These are phyloP conservation scores for Morpho deidamia DNA, from an alignment of 2,888 invertebrate species.

Conservation along the genomic window DNA sequence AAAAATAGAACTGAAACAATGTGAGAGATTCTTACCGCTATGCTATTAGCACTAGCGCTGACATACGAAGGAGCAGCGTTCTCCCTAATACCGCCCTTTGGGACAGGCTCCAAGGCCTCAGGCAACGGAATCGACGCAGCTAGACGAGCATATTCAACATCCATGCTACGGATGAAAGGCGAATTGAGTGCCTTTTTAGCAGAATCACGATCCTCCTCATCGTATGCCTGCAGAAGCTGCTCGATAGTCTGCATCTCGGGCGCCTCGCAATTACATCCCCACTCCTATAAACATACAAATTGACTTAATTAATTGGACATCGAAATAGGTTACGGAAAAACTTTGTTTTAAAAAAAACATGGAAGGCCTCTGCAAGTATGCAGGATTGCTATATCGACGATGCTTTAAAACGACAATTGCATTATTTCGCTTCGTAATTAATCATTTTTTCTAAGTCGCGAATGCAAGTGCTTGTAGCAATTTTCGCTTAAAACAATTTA, in stretches of 20 bases:
- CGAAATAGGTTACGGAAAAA: not conserved
- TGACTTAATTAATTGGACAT: not conserved
- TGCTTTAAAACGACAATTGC: too few species aligned
- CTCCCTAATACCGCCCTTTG: slow-evolving; percentile 80
- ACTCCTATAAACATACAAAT: slow-evolving; percentile 63
- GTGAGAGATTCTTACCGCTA: slow-evolving; percentile 3
- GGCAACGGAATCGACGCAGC: slow-evolving; percentile 51
- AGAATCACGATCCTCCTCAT: slow-evolving; percentile 91
- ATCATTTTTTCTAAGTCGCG: too few species aligned
- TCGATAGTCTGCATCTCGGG: slow-evolving; percentile 89
- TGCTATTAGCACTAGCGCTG: slow-evolving; percentile 33
- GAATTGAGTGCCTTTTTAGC: slow-evolving; percentile 85
- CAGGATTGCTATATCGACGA: too few species aligned
- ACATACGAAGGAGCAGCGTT: slow-evolving; percentile 85
- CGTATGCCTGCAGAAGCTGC: slow-evolving; percentile 87
- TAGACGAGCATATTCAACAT: slow-evolving; percentile 89
- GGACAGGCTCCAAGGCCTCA: slow-evolving; percentile 58
- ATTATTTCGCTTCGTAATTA: too few species aligned
- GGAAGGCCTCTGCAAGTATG: too few species aligned
- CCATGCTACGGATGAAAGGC: slow-evolving; percentile 95
- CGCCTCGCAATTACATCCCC: slow-evolving; percentile 92
- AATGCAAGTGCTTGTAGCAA: too few species aligned
- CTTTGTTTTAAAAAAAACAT: too few species aligned
- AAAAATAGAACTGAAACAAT: not conserved
- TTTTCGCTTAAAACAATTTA: too few species aligned